phyloP scores from a whole-genome alignment of 2,797 vertebrate species.

The Cephalopachus bancanus region DNA sequence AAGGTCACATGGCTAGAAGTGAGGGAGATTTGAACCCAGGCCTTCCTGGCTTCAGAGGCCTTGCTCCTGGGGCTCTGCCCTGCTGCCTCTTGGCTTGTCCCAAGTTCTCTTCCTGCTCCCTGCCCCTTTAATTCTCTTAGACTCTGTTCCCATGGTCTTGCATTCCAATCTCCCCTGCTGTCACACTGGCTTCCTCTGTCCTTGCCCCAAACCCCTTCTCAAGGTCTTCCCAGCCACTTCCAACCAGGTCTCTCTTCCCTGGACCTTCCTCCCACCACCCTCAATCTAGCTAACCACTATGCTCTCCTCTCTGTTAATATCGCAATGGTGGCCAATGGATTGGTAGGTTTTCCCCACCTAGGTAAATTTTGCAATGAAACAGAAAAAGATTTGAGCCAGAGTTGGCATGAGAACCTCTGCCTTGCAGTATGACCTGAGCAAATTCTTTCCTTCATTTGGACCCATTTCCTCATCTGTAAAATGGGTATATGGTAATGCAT shows the following conservation, averaged over 20 bases:
- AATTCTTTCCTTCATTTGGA: not conserved
- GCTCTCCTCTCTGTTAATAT: not conserved
- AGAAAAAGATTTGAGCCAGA: not conserved
- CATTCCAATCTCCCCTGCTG: not conserved
- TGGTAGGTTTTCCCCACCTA: not conserved
- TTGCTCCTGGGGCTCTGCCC: not conserved
- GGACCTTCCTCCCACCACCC: not conserved
- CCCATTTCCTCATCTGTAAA: not conserved
- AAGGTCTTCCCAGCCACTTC: too few species aligned
- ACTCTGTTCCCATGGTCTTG: not conserved
- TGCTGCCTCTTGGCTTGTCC: not conserved
- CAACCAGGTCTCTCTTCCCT: not conserved
- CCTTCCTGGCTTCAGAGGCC: rapidly evolving
- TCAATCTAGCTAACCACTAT: too few species aligned
- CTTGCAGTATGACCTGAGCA: not conserved
- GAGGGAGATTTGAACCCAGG: not conserved
- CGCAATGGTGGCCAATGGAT: too few species aligned
- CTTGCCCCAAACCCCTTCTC: too few species aligned
- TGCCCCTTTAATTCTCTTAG: not conserved
- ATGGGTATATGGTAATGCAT: not conserved
- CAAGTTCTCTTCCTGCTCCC: not conserved
- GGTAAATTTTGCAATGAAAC: not conserved
- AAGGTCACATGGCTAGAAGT: not conserved
- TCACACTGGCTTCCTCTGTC: not conserved
- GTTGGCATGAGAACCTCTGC: not conserved